Percentiles rank a stretch among this genome's conserved stretches.
These are phyloP conservation scores for Sphaerodactylus townsendi DNA, from an alignment of 2,113 vertebrate species.

Conservation along the genomic window DNA sequence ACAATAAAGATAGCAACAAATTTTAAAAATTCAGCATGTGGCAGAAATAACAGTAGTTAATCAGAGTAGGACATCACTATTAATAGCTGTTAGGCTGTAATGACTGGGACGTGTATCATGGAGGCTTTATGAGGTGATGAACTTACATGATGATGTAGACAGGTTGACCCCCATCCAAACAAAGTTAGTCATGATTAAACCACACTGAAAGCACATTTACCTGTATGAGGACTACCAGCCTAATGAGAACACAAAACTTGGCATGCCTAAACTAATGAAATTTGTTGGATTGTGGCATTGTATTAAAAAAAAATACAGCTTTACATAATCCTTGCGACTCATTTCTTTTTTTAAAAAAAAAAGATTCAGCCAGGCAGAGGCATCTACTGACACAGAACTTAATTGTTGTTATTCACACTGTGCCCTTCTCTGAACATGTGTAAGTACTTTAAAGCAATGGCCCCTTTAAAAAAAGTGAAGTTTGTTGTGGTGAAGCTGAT, in stretches of 20 bases:
- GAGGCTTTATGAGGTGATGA: not conserved
- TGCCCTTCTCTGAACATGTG: not conserved
- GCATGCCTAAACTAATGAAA: not conserved
- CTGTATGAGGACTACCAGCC: not conserved
- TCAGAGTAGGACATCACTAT: not conserved
- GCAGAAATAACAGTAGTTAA: not conserved
- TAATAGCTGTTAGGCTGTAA: not conserved
- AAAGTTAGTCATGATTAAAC: too few species aligned
- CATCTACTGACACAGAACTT: not conserved
- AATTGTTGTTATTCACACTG: not conserved
- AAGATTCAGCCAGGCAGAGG: not conserved
- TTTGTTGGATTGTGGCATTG: not conserved
- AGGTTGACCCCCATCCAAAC: not conserved
- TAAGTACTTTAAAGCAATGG: conserved; percentile 10
- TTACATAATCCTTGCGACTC: not conserved
- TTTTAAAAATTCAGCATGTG: not conserved
- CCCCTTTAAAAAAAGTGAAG: not conserved
- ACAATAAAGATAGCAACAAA: not conserved
- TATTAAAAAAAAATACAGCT: not conserved
- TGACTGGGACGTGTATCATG: not conserved
- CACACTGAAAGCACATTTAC: not conserved
- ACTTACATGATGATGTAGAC: not conserved
- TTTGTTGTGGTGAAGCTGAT: conserved; percentile 15
- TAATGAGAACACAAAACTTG: not conserved
- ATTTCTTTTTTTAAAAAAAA: conserved; percentile 1